phyloP scores from a whole-genome alignment of 2,888 invertebrate genomes.

The Pyrochroa serraticornis region DNA sequence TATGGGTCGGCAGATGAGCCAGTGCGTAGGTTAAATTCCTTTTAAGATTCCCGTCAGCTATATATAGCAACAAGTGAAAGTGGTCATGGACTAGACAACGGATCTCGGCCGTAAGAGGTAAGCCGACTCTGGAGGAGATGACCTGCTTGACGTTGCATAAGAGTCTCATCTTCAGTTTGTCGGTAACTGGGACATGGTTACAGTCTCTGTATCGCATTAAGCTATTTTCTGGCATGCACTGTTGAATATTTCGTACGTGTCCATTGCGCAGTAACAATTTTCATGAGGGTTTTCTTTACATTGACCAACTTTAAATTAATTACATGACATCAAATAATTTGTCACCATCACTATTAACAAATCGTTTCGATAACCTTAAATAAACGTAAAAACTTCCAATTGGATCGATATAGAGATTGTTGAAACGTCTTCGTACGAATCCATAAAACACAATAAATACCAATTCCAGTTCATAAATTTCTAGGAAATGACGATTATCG shows the following conservation, averaged over 20 bases:
- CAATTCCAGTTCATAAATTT: no score
- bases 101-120: constrained; percentile 21
- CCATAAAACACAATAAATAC: no score
- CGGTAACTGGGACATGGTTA: constrained; percentile 26
- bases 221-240: not conserved
- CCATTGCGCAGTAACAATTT: constrained; percentile 3
- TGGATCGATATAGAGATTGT: no score
- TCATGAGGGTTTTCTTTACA: no score
- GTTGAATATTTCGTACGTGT: constrained; percentile 15
- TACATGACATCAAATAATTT: no score
- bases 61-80: constrained; percentile 24
- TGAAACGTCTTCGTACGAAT: no score
- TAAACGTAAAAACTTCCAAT: no score
- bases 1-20: not conserved
- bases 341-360: no score
- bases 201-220: constrained; percentile 9
- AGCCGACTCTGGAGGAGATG: constrained; percentile 13
- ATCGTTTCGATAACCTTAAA: no score
- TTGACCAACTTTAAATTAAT: no score
- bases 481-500: no score
- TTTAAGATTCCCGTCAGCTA: constrained; percentile 10
- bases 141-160: constrained; percentile 21
- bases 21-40: constrained; percentile 9
- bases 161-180: constrained; percentile 23
- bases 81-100: constrained; percentile 24